Percentiles rank a stretch among this genome's conserved stretches.
Conservation (phyloP, 2,888 invertebrate species). For the Melieria crassipennis region DNA sequence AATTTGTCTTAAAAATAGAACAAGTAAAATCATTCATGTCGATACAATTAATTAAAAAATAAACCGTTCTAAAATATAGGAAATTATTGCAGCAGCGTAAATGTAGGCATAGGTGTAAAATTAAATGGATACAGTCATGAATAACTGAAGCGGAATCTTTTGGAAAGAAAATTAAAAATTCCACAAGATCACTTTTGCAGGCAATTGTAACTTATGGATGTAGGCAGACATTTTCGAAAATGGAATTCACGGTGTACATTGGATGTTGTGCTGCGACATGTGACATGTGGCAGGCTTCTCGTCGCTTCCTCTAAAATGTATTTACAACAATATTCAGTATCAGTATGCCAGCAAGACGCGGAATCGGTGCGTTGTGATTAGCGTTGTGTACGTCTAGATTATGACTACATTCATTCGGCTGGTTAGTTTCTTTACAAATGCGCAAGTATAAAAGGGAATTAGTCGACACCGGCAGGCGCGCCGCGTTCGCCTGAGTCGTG, state of each 20-base stretch:
- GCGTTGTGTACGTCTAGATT: conserved; percentile 1
- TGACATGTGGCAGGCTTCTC: not conserved
- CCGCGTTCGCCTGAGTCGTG: no score
- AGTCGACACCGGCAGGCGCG: no score
- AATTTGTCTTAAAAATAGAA: conserved; percentile 23
- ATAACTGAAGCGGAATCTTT: not conserved
- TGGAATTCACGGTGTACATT: not conserved
- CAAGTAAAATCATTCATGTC: conserved; percentile 3
- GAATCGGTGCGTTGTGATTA: not conserved
- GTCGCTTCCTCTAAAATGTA: not conserved
- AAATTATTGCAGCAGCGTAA: not conserved
- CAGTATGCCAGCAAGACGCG: not conserved
- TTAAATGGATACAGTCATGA: not conserved
- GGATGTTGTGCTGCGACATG: not conserved
- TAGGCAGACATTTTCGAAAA: not conserved
- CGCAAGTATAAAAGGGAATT: conserved; percentile 24
- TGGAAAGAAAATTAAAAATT: not conserved
- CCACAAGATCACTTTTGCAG: not conserved
- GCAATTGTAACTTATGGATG: not conserved
- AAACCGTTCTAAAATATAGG: not conserved
- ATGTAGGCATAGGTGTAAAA: not conserved
- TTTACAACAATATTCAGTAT: conserved; percentile 1
- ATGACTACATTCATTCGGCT: conserved; percentile 1
- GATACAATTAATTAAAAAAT: conserved; percentile 5
- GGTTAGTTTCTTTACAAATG: conserved; percentile 17